Conservation (phyloP, 2,797 vertebrate genomes). For the Pelodytes ibericus region DNA sequence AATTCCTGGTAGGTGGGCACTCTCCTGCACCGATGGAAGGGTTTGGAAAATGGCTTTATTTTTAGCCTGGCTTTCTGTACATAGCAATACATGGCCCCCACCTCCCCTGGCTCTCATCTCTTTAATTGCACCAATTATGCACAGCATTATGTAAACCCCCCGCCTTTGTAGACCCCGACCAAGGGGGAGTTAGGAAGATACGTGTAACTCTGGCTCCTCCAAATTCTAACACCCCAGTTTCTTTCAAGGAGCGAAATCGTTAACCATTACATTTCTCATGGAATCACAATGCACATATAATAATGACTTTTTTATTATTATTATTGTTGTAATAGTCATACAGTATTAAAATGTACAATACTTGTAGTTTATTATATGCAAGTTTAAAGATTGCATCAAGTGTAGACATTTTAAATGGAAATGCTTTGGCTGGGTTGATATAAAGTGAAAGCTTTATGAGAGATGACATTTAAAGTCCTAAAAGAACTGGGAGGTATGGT, state of each 20-base stretch:
- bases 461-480: too few species aligned
- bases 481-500: too few species aligned
- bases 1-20: constrained; percentile 55
- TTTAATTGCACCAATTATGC: constrained; percentile 55
- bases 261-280: not conserved
- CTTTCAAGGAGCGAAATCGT: not conserved
- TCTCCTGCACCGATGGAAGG: constrained; percentile 29
- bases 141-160: constrained; percentile 41
- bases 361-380: too few species aligned
- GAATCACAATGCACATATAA: too few species aligned
- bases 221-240: constrained; percentile 20
- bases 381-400: too few species aligned
- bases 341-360: too few species aligned
- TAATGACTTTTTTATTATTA: too few species aligned
- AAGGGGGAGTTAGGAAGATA: constrained; percentile 28
- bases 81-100: constrained; percentile 51
- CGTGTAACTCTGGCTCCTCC: not conserved
- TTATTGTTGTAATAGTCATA: too few species aligned
- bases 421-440: too few species aligned
- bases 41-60: constrained; percentile 52
- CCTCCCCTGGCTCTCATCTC: constrained; percentile 48
- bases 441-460: too few species aligned
- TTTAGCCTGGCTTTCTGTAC: constrained; percentile 52
- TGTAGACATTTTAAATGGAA: too few species aligned
- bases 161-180: constrained; percentile 19